Conservation (phyloP, 1,140 invertebrate genomes). For the Drosophila jambulina region DNA sequence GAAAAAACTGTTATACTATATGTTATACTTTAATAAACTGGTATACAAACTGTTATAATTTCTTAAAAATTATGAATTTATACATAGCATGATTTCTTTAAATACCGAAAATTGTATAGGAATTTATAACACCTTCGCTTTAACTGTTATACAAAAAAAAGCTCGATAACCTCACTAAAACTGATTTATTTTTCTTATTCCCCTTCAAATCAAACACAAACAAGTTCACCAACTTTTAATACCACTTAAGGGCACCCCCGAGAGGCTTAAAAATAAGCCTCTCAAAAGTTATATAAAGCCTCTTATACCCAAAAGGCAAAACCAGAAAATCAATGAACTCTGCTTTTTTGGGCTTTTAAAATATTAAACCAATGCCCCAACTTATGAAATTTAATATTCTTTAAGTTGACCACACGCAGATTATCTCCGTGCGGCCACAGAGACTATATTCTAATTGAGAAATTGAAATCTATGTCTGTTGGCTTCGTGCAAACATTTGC, state of each 20-base stretch:
- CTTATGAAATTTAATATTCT: slow-evolving; percentile 34
- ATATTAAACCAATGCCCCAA: slow-evolving; percentile 9
- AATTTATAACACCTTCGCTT: too few species aligned
- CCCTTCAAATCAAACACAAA: background rate
- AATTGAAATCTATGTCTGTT: slow-evolving; percentile 49
- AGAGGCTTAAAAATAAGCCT: slow-evolving; percentile 10
- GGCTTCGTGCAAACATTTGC: slow-evolving; percentile 46
- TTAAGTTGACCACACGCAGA: slow-evolving; percentile 5
- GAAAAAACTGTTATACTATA: too few species aligned
- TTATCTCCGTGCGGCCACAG: slow-evolving; percentile 18
- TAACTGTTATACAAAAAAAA: too few species aligned
- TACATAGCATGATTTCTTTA: too few species aligned
- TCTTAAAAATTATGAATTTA: too few species aligned
- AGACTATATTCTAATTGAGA: slow-evolving; percentile 48
- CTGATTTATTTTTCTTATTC: too few species aligned
- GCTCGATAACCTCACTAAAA: too few species aligned
- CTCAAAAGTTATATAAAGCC: slow-evolving; percentile 17
- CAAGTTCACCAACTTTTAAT: background rate
- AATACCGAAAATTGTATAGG: too few species aligned
- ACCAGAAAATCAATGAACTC: slow-evolving; percentile 26
- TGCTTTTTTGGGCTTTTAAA: slow-evolving; percentile 4
- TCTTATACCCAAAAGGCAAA: background rate
- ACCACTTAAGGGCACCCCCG: background rate
- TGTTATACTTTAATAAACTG: too few species aligned
- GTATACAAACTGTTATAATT: too few species aligned